phyloP scores from a whole-genome alignment of 2,113 vertebrate species.

The Phycodurus eques region DNA sequence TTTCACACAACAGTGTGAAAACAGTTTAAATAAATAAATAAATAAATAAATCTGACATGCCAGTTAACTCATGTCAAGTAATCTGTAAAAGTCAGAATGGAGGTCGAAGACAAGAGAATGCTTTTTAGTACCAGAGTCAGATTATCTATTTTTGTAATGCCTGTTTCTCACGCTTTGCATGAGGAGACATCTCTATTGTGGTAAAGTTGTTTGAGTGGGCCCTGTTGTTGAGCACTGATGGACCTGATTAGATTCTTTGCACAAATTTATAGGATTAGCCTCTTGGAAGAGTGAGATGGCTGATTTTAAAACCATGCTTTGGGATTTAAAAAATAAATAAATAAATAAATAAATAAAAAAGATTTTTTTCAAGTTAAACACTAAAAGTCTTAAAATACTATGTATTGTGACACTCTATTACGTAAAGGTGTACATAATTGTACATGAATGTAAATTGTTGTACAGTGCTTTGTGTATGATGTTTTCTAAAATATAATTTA shows the following conservation, averaged over 20 bases:
- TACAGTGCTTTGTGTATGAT: conserved; percentile 69
- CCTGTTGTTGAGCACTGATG: conserved; percentile 70
- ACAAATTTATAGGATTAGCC: conserved; percentile 72
- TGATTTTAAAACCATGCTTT: conserved; percentile 65
- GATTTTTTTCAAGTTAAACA: conserved; percentile 51
- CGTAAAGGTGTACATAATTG: conserved; percentile 74
- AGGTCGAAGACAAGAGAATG: conserved; percentile 29
- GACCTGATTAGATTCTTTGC: conserved; percentile 74
- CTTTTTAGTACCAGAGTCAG: conserved; percentile 33
- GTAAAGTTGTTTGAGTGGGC: conserved; percentile 63
- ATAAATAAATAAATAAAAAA: too few species aligned
- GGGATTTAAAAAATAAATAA: conserved; percentile 40
- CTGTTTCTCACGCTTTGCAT: conserved; percentile 39
- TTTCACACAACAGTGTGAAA: conserved; percentile 28
- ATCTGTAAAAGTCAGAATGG: conserved; percentile 27
- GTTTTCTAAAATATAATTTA: conserved; percentile 71
- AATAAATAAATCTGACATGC: neutral
- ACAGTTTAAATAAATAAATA: conserved; percentile 3
- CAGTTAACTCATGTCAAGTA: conserved; percentile 4
- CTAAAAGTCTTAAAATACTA: conserved; percentile 80
- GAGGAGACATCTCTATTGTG: conserved; percentile 55
- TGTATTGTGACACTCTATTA: conserved; percentile 78
- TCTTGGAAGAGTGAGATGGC: conserved; percentile 54
- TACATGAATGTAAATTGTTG: conserved; percentile 76
- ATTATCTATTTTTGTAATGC: conserved; percentile 42